Conservation (phyloP, 1,140 invertebrate genomes). For the Diorhabda elongata region DNA sequence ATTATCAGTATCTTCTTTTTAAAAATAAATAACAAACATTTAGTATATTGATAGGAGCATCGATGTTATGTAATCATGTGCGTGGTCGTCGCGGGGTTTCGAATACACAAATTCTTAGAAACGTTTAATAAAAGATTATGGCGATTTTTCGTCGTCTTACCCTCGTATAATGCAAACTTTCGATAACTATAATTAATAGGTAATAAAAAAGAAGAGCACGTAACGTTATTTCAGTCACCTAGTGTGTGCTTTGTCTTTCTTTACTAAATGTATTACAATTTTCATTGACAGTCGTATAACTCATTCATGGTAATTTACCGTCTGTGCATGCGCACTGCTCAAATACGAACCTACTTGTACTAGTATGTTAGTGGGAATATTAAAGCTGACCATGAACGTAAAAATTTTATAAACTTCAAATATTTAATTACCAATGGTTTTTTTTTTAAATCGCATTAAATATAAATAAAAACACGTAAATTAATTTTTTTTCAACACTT, state of each 20-base stretch:
- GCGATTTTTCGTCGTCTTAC: too few relatives aligned
- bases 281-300: constrained; percentile 16
- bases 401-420: background rate
- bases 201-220: background rate
- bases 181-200: background rate
- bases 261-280: constrained; percentile 6
- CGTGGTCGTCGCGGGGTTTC: background rate
- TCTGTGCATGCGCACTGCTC: constrained; percentile 8
- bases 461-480: too few relatives aligned
- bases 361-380: constrained; percentile 1
- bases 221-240: background rate
- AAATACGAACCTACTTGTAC: constrained; percentile 8
- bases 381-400: constrained; percentile 10
- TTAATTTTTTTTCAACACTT: background rate
- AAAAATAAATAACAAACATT: background rate
- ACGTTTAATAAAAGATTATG: background rate
- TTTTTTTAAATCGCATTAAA: background rate
- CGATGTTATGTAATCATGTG: background rate
- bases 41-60: background rate
- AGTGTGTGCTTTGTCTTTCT: background rate
- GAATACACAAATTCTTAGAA: background rate
- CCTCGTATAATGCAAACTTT: background rate
- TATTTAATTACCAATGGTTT: background rate
- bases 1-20: background rate
- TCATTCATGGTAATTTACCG: constrained; percentile 13